Evolutionary conservation across 2,113 vertebrate species (phyloP).

Genomic region (Oncorhynchus nerka): DNA sequence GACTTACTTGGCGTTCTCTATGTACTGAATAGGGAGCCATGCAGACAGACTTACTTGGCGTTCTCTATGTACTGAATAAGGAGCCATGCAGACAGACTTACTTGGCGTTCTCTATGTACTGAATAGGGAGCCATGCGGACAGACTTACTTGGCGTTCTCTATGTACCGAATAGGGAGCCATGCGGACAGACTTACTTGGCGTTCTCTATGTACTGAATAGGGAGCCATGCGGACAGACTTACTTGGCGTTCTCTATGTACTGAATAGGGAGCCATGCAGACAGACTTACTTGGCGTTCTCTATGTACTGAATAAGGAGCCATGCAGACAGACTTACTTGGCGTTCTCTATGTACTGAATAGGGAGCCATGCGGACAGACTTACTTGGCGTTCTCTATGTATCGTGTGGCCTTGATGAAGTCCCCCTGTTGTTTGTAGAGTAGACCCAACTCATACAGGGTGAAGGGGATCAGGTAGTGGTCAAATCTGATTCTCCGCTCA

Average conservation of each 20-base stretch:
- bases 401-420: slow-evolving; percentile 80
- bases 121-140: neutral
- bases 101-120: slow-evolving; percentile 81
- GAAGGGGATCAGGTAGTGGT: slow-evolving; percentile 91
- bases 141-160: slow-evolving; percentile 88
- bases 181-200: slow-evolving; percentile 81
- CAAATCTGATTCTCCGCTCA: slow-evolving; percentile 86
- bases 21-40: neutral
- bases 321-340: slow-evolving; percentile 78
- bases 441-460: slow-evolving; percentile 89
- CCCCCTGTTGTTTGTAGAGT: slow-evolving; percentile 87
- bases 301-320: neutral
- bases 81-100: slow-evolving; percentile 58
- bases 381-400: slow-evolving; percentile 91
- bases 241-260: slow-evolving; percentile 85
- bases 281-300: slow-evolving; percentile 87
- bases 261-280: neutral
- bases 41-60: slow-evolving; percentile 81
- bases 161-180: neutral
- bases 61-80: slow-evolving; percentile 13
- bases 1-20: slow-evolving; percentile 90
- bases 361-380: slow-evolving; percentile 39
- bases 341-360: slow-evolving; percentile 50
- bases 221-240: slow-evolving; percentile 42
- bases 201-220: slow-evolving; percentile 11